Evolutionary conservation across 2,888 invertebrate genomes (phyloP).

Genomic region (Oconnorella tubifera): DNA sequence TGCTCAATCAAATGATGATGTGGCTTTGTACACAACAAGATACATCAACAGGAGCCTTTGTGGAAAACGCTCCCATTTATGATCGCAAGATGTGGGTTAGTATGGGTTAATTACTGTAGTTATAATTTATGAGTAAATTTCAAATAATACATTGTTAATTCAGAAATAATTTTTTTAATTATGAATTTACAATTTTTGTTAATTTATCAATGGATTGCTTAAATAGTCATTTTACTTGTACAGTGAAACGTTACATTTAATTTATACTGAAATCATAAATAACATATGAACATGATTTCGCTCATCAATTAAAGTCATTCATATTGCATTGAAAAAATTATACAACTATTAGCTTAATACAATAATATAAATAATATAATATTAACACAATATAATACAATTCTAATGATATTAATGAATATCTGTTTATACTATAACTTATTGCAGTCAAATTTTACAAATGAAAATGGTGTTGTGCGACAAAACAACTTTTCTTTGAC

Average conservation of each 20-base stretch:
- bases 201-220: slow-evolving; percentile 18
- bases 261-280: no score
- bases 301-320: no score
- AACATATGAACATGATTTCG: no score
- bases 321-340: no score
- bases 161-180: no score
- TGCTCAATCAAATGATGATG: slow-evolving; percentile 77
- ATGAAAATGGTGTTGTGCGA: not conserved
- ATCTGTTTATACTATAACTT: no score
- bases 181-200: not conserved
- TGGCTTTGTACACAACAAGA: slow-evolving; percentile 83
- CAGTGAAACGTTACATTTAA: no score
- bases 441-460: not conserved
- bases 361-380: no score
- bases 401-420: not conserved
- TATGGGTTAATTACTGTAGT: slow-evolving; percentile 53
- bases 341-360: no score
- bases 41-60: slow-evolving; percentile 77
- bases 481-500: slow-evolving; percentile 70
- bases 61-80: slow-evolving; percentile 66
- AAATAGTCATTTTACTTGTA: no score
- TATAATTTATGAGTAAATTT: no score
- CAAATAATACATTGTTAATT: not conserved
- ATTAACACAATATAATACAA: not conserved
- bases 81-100: slow-evolving; percentile 71